These are phyloP conservation scores for Peromyscus maniculatus DNA, from an alignment of 2,113 vertebrate species.

Conservation along the genomic window DNA sequence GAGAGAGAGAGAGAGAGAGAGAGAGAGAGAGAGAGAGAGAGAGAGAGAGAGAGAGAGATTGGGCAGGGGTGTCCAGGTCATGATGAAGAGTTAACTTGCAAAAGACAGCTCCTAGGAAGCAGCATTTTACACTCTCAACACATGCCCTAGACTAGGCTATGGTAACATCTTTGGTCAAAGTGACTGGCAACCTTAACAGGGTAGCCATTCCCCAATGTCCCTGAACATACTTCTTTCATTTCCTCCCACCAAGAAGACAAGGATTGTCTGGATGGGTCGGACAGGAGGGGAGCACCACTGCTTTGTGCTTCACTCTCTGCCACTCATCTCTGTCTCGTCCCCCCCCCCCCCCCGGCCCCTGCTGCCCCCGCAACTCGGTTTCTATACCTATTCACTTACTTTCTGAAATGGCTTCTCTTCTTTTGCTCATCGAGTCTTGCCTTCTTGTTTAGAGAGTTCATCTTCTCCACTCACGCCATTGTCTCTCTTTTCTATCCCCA, in stretches of 20 bases:
- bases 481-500: background rate
- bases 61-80: background rate
- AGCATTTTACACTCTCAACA: background rate
- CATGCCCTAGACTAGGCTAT: background rate
- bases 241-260: background rate
- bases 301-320: background rate
- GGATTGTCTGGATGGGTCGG: accelerated
- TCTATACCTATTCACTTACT: background rate
- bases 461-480: background rate
- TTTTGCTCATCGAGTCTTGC: background rate
- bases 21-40: background rate
- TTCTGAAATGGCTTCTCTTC: background rate
- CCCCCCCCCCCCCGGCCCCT: background rate
- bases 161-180: background rate
- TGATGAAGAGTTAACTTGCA: background rate
- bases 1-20: too few relatives aligned
- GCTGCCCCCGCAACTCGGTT: background rate
- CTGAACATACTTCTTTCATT: too few relatives aligned
- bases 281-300: accelerated
- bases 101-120: background rate
- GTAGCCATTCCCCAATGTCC: background rate
- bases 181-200: constrained; percentile 20
- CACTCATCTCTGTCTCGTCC: too few relatives aligned
- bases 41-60: accelerated
- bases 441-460: background rate